Conservation (phyloP, 64 coral and sea anemone genomes). For the Dendrophyllia cribrosa region DNA sequence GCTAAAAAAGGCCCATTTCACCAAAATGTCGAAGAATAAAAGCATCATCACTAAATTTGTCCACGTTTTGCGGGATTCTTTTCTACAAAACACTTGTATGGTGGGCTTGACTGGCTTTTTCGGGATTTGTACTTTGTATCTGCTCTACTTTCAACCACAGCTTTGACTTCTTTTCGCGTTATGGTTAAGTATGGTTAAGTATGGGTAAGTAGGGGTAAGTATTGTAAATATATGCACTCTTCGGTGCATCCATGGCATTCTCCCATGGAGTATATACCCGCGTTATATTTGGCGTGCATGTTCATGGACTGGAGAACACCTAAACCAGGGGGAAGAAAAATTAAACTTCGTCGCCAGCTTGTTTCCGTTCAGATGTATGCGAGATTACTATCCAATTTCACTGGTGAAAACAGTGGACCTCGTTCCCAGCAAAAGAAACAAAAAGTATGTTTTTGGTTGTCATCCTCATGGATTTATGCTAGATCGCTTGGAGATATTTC, state of each 20-base stretch:
- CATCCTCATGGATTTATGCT: conserved; percentile 68
- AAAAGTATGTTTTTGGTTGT: conserved; percentile 70
- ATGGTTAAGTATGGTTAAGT: too few relatives aligned
- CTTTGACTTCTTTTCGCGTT: neutral
- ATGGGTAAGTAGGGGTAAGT: too few relatives aligned
- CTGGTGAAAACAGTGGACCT: conserved; percentile 45
- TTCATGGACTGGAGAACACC: conserved; percentile 9
- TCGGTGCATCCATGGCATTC: too few relatives aligned
- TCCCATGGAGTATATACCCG: too few relatives aligned
- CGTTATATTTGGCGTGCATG: conserved; percentile 33
- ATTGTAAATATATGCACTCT: too few relatives aligned
- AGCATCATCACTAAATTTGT: neutral
- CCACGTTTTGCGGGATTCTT: neutral
- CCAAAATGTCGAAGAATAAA: too few relatives aligned
- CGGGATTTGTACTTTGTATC: neutral
- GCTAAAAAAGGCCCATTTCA: too few relatives aligned
- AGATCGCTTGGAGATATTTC: conserved; percentile 22
- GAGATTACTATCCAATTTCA: conserved; percentile 68
- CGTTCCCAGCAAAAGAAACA: conserved; percentile 44
- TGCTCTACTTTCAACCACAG: neutral
- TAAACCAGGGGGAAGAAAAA: neutral
- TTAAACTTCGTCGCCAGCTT: neutral
- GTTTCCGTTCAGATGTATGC: conserved; percentile 21
- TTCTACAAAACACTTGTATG: neutral
- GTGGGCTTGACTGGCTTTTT: neutral